Evolutionary conservation across 1,140 invertebrate genomes (phyloP).

Genomic region (Microplitis demolitor): DNA sequence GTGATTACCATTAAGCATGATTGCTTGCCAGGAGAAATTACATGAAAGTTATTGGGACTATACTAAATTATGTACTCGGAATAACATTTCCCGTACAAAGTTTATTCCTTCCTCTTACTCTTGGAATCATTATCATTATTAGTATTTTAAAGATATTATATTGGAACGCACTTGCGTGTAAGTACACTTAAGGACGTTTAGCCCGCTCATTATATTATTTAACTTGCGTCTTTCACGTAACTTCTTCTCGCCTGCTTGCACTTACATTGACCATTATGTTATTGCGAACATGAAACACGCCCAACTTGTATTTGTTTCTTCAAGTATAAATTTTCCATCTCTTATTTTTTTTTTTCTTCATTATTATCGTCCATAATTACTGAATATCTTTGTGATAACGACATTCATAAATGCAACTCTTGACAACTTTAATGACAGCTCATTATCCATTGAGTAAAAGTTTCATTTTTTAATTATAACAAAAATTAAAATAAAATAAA

Average conservation of each 20-base stretch:
- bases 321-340: too few species aligned
- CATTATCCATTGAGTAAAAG: neutral
- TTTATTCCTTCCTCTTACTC: conserved; percentile 2
- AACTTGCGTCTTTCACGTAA: conserved; percentile 7
- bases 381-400: neutral
- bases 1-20: too few species aligned
- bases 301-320: too few species aligned
- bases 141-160: neutral
- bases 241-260: neutral
- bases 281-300: too few species aligned
- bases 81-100: conserved; percentile 26
- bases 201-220: conserved; percentile 15
- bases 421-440: neutral
- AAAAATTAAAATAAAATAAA: too few species aligned
- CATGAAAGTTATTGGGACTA: neutral
- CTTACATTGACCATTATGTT: too few species aligned
- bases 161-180: conserved; percentile 12
- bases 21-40: neutral
- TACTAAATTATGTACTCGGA: conserved; percentile 8
- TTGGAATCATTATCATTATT: neutral
- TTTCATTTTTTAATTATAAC: too few species aligned
- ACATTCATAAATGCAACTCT: neutral
- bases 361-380: neutral
- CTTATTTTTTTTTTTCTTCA: too few species aligned
- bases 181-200: conserved; percentile 12